phyloP scores from a whole-genome alignment of 2,888 invertebrate species.

The Acleris emargana region DNA sequence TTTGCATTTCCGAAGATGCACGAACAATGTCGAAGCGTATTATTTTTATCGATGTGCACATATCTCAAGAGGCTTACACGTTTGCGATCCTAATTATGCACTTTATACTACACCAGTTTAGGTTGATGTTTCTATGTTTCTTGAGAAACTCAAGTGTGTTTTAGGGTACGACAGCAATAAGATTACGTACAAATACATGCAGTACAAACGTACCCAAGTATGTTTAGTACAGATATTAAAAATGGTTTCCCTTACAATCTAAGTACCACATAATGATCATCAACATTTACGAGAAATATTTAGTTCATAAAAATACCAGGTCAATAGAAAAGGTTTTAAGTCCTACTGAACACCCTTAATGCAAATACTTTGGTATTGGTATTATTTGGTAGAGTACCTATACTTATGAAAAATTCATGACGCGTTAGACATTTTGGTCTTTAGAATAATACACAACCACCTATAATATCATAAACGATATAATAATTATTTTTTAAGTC shows the following conservation, averaged over 20 bases:
- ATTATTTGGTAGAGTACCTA: neutral
- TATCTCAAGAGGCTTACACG: no score
- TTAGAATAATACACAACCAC: constrained; percentile 30
- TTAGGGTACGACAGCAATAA: neutral
- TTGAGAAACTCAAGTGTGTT: neutral
- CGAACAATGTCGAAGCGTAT: no score
- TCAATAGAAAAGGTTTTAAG: neutral
- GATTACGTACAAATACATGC: neutral
- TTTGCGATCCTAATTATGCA: neutral
- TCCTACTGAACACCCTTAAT: constrained; percentile 7
- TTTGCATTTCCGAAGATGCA: no score
- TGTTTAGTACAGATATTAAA: constrained; percentile 7
- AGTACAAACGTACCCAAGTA: constrained; percentile 4
- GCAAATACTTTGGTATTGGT: constrained; percentile 29
- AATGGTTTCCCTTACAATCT: constrained; percentile 6
- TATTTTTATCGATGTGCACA: no score
- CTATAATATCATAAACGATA: constrained; percentile 32
- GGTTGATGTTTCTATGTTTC: neutral
- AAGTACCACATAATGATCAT: constrained; percentile 4
- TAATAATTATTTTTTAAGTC: constrained; percentile 5
- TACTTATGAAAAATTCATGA: neutral
- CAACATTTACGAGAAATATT: constrained; percentile 7
- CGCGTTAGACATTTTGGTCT: constrained; percentile 20
- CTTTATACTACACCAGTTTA: neutral
- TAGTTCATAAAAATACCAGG: constrained; percentile 1